phyloP scores from a whole-genome alignment of 2,113 vertebrate genomes.

The Andinoacara biseriatus region DNA sequence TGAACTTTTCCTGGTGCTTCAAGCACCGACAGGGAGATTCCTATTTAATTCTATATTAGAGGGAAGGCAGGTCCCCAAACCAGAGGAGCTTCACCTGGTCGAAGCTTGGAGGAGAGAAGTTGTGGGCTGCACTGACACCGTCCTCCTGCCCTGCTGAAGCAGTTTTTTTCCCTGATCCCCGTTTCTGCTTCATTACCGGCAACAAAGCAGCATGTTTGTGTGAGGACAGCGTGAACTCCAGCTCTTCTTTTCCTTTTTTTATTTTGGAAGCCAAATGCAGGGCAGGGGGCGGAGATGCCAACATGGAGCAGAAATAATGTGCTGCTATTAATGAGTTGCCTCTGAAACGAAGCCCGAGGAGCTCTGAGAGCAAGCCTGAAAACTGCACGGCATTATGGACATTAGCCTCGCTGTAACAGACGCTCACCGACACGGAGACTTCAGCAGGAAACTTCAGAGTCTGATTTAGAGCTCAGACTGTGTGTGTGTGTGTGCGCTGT shows the following conservation, averaged over 20 bases:
- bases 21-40: too few species aligned
- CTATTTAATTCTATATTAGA: background rate
- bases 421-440: too few species aligned
- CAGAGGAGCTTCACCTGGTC: too few species aligned
- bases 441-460: background rate
- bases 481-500: too few species aligned
- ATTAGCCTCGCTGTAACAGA: background rate
- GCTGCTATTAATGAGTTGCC: conserved; percentile 51
- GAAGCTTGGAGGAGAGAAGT: background rate
- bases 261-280: conserved; percentile 8
- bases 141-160: background rate
- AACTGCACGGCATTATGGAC: background rate
- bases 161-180: background rate
- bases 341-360: conserved; percentile 51
- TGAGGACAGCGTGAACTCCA: conserved; percentile 3
- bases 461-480: too few species aligned
- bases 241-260: background rate
- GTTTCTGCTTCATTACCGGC: background rate
- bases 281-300: conserved; percentile 15
- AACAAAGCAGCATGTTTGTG: conserved; percentile 10
- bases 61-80: background rate
- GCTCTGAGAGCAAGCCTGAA: background rate
- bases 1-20: too few species aligned
- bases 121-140: background rate
- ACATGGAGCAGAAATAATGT: conserved; percentile 40